phyloP scores from a whole-genome alignment of 2,888 invertebrate species.

The Frankliniella fusca region DNA sequence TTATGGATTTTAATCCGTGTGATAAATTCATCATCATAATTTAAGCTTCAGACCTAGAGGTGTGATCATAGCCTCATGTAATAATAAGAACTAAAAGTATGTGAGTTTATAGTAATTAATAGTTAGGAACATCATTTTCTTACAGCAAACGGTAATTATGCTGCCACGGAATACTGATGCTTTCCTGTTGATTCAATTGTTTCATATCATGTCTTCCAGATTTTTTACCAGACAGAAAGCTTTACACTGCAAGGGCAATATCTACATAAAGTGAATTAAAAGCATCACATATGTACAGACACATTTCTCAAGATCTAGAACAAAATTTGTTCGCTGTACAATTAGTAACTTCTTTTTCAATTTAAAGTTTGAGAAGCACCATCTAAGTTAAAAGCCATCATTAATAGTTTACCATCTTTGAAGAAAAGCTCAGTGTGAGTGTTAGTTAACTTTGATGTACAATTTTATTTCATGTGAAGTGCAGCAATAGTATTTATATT shows the following conservation, averaged over 20 bases:
- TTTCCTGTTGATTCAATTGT: neutral
- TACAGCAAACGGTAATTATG: no score
- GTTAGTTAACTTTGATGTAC: neutral
- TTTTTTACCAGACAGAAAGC: neutral
- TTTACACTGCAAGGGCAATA: neutral
- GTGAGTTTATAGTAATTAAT: no score
- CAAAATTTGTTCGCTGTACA: neutral
- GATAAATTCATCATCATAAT: no score
- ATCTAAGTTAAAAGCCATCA: neutral
- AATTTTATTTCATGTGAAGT: neutral
- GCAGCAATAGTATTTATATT: no score
- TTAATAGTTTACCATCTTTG: neutral
- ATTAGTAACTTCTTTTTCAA: neutral
- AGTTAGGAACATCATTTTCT: no score
- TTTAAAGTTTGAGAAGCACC: neutral
- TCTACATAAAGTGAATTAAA: slow-evolving; percentile 1
- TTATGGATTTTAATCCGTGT: no score
- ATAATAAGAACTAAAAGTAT: no score
- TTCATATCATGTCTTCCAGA: neutral
- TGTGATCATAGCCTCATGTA: no score
- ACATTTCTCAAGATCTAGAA: neutral
- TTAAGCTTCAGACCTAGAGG: no score
- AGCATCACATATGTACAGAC: slow-evolving; percentile 15
- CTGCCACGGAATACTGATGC: no score
- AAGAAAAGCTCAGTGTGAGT: neutral